Percentiles rank a stretch among this genome's conserved stretches.
Conservation (phyloP, 2,113 vertebrate genomes). For the Ellobius talpinus region DNA sequence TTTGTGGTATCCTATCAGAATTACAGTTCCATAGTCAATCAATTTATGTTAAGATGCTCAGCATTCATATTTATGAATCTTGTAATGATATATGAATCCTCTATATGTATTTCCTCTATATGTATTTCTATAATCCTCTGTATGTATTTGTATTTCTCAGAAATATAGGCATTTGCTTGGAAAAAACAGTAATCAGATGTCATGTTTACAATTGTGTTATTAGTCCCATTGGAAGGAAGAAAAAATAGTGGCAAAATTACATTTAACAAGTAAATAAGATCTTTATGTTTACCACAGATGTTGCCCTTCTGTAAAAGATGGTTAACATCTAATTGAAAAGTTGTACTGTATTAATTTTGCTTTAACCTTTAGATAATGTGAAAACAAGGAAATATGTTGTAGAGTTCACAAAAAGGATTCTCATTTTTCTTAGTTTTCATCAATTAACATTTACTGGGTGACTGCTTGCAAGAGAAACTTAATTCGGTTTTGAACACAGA, state of each 20-base stretch:
- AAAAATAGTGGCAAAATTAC: constrained; percentile 12
- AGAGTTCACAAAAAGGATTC: constrained; percentile 21
- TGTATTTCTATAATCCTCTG: background rate
- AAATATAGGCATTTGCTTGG: background rate
- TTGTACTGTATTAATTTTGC: constrained; percentile 11
- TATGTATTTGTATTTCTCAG: constrained; percentile 34
- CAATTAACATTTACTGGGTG: constrained; percentile 66
- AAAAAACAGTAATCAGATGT: background rate
- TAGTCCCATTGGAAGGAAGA: background rate
- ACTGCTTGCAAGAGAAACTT: constrained; percentile 44
- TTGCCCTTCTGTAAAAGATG: background rate
- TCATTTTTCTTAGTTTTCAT: constrained; percentile 66
- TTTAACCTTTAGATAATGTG: constrained; percentile 64
- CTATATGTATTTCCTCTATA: background rate
- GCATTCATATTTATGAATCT: background rate
- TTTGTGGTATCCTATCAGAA: background rate
- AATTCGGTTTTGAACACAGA: constrained; percentile 27
- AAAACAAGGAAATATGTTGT: constrained; percentile 57
- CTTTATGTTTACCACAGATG: background rate
- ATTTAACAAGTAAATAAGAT: constrained; percentile 34
- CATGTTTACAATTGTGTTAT: background rate
- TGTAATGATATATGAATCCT: background rate
- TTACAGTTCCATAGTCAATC: background rate
- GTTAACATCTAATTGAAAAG: background rate
- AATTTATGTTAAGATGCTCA: constrained; percentile 23